phyloP scores from a whole-genome alignment of 2,888 invertebrate species.

The Hyalella azteca region DNA sequence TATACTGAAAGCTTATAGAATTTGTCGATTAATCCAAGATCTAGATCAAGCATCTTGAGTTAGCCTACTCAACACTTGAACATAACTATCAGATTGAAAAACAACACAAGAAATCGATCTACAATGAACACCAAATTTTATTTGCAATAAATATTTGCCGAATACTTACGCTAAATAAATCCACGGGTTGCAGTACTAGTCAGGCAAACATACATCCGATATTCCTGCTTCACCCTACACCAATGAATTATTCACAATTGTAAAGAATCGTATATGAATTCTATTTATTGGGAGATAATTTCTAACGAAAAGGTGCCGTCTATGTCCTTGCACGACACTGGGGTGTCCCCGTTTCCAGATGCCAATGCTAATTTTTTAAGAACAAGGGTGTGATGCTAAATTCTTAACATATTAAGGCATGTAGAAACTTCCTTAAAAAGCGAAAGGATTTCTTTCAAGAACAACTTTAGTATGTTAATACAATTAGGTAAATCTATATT shows the following conservation, averaged over 20 bases:
- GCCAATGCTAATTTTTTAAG: background rate
- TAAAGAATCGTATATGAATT: background rate
- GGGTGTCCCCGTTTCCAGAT: constrained; percentile 33
- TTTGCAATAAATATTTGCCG: background rate
- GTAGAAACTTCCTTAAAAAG: background rate
- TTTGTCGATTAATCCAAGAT: too few species aligned
- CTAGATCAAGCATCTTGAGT: too few species aligned
- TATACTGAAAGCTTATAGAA: too few species aligned
- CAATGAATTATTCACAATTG: constrained; percentile 10
- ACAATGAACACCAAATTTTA: background rate
- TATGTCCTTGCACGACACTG: constrained; percentile 35
- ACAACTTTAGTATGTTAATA: too few species aligned
- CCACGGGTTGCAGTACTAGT: constrained; percentile 54
- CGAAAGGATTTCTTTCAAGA: too few species aligned
- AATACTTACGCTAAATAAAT: constrained; percentile 56
- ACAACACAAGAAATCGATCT: constrained; percentile 22
- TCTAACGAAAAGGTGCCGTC: constrained; percentile 36
- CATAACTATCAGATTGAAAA: background rate
- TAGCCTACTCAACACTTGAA: too few species aligned
- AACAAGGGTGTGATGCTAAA: constrained; percentile 29
- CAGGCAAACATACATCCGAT: constrained; percentile 57
- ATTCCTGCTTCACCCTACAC: constrained; percentile 43
- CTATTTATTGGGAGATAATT: constrained; percentile 18
- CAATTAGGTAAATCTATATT: too few species aligned
- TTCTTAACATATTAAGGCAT: background rate